These are phyloP conservation scores for Drosophila eugracilis DNA, from an alignment of 1,140 invertebrate species.

Conservation along the genomic window DNA sequence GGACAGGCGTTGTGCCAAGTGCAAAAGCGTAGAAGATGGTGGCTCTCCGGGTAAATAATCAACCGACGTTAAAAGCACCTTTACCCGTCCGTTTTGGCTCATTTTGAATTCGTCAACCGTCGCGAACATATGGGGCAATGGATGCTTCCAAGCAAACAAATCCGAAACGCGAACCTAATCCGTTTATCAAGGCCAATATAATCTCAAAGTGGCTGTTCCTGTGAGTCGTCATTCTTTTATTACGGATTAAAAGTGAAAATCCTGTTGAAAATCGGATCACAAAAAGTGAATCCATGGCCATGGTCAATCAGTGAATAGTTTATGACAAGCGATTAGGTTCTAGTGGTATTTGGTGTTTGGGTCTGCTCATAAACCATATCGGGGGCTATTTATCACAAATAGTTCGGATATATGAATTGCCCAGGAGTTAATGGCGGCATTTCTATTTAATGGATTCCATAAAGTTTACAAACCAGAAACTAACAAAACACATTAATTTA, in stretches of 20 bases:
- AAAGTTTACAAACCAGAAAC: neutral
- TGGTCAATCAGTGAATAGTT: conserved; percentile 26
- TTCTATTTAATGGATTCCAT: neutral
- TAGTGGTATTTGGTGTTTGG: neutral
- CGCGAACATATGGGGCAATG: conserved; percentile 46
- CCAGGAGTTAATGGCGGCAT: neutral
- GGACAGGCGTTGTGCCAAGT: conserved; percentile 56
- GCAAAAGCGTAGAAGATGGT: conserved; percentile 62
- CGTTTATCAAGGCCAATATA: conserved; percentile 59
- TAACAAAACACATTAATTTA: neutral
- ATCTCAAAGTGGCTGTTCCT: conserved; percentile 71
- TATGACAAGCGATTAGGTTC: conserved; percentile 12
- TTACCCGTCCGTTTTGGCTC: conserved; percentile 9
- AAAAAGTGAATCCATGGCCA: conserved; percentile 4
- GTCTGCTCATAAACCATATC: conserved; percentile 17
- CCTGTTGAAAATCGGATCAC: neutral
- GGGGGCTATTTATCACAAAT: neutral
- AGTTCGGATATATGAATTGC: conserved; percentile 1
- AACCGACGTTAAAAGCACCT: conserved; percentile 48
- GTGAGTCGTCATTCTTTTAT: conserved; percentile 39
- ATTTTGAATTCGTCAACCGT: conserved; percentile 37
- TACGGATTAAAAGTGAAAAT: conserved; percentile 16
- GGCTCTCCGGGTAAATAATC: conserved; percentile 25
- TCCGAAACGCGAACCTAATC: conserved; percentile 59
- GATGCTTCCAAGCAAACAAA: conserved; percentile 45